Evolutionary conservation across 2,888 invertebrate species (phyloP).

Genomic region (Aproaerema taeniolella): DNA sequence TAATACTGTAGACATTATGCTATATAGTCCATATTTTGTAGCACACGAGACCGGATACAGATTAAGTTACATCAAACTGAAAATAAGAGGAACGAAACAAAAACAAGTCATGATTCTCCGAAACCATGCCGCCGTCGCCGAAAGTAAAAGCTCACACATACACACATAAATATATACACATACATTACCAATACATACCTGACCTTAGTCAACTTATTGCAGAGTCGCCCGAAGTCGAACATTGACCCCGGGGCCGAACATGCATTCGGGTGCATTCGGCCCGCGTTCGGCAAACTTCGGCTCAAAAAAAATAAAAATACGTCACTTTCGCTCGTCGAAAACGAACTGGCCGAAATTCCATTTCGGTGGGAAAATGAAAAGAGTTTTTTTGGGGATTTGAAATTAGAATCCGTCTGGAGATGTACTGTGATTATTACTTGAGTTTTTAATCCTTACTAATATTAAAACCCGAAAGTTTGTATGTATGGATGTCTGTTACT

Average conservation of each 20-base stretch:
- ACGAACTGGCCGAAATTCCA: slow-evolving; percentile 21
- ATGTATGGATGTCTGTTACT: too few species aligned
- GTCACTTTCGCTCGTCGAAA: slow-evolving; percentile 56
- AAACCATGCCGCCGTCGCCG: too few species aligned
- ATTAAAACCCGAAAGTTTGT: too few species aligned
- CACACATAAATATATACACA: slow-evolving; percentile 29
- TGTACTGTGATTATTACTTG: too few species aligned
- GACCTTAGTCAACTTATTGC: slow-evolving; percentile 70
- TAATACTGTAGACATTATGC: too few species aligned
- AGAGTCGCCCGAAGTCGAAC: slow-evolving; percentile 58
- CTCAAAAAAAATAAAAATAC: slow-evolving; percentile 40
- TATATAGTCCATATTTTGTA: too few species aligned
- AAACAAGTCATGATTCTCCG: too few species aligned
- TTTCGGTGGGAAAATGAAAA: slow-evolving; percentile 1
- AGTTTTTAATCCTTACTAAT: too few species aligned
- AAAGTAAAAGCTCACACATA: slow-evolving; percentile 62
- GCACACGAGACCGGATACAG: too few species aligned
- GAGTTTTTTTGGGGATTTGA: slow-evolving; percentile 1
- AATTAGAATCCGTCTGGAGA: neutral
- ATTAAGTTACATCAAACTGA: too few species aligned
- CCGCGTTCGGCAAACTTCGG: slow-evolving; percentile 56
- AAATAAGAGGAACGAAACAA: too few species aligned
- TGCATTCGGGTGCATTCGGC: slow-evolving; percentile 17
- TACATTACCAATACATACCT: slow-evolving; percentile 43
- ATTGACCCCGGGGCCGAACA: slow-evolving; percentile 60